Evolutionary conservation across 2,113 vertebrate genomes (phyloP).

Genomic region (Psettodes erumei): DNA sequence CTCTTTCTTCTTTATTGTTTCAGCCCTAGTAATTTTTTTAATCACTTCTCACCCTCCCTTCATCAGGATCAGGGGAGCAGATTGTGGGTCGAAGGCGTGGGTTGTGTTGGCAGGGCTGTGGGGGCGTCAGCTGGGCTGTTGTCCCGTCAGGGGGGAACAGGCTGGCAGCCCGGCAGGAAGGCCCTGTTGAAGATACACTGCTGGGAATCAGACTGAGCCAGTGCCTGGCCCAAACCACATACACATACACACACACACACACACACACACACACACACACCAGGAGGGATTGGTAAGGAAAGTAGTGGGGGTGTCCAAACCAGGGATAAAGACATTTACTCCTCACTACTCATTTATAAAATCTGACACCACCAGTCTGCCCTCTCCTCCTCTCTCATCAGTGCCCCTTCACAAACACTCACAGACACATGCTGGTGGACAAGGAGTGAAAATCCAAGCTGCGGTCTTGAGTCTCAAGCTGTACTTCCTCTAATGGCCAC

Average conservation of each 20-base stretch:
- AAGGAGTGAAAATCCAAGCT: conserved; percentile 21
- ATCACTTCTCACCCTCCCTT: conserved; percentile 34
- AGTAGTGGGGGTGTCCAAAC: conserved; percentile 83
- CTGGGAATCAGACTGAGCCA: conserved; percentile 88
- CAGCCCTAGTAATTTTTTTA: conserved; percentile 64
- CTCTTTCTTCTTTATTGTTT: conserved; percentile 69
- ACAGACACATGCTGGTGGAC: conserved; percentile 12
- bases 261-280: conserved; percentile 48
- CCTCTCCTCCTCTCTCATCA: conserved; percentile 64
- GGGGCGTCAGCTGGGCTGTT: conserved; percentile 96
- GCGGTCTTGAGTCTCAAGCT: conserved; percentile 4
- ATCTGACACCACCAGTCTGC: conserved; percentile 81
- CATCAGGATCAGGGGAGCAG: conserved; percentile 84
- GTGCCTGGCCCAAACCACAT: conserved; percentile 52
- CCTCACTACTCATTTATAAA: conserved; percentile 97
- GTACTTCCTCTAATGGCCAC: conserved; percentile 19
- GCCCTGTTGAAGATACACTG: conserved; percentile 92
- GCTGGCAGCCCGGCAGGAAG: conserved; percentile 95
- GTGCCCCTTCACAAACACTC: conserved; percentile 44
- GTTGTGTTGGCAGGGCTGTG: conserved; percentile 89
- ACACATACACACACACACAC: conserved; percentile 33
- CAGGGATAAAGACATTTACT: conserved; percentile 91
- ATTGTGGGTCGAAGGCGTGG: conserved; percentile 89
- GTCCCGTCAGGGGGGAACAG: conserved; percentile 93
- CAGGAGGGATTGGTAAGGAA: conserved; percentile 42